phyloP scores from a whole-genome alignment of 2,113 vertebrate genomes.

The Paedocypris sp. region DNA sequence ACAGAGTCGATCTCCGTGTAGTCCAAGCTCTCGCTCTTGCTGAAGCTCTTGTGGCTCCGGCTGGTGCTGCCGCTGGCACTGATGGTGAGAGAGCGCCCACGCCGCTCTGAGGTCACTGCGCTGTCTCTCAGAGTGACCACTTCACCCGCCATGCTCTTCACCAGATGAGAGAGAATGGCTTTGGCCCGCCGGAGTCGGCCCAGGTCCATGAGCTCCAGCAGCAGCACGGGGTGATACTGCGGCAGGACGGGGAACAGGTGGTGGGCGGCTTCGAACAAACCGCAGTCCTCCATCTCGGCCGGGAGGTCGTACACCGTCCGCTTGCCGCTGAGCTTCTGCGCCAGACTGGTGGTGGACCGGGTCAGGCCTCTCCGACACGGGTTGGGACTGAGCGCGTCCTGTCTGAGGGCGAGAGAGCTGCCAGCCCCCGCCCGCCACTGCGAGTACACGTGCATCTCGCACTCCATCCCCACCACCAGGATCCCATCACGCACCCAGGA shows the following conservation, averaged over 20 bases:
- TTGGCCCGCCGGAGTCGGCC: constrained; percentile 88
- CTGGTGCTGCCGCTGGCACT: constrained; percentile 86
- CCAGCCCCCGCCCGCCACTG: constrained; percentile 83
- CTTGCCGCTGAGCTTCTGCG: constrained; percentile 91
- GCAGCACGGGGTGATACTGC: constrained; percentile 91
- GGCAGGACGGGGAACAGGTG: constrained; percentile 84
- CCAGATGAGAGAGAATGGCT: constrained; percentile 90
- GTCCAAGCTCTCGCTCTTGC: constrained; percentile 72
- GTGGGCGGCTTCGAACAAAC: constrained; percentile 94
- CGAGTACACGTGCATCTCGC: constrained; percentile 98
- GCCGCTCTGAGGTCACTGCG: constrained; percentile 65
- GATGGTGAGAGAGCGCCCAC: constrained; percentile 80
- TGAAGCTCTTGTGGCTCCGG: constrained; percentile 79
- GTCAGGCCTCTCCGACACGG: constrained; percentile 74
- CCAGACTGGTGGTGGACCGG: constrained; percentile 88
- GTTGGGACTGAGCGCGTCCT: constrained; percentile 51
- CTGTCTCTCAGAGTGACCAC: constrained; percentile 75
- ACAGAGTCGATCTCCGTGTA: constrained; percentile 93
- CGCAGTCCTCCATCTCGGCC: constrained; percentile 81
- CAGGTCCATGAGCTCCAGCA: constrained; percentile 94
- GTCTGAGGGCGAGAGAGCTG: constrained; percentile 75
- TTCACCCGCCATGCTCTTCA: constrained; percentile 95
- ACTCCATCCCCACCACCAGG: constrained; percentile 94
- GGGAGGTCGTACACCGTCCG: constrained; percentile 74
- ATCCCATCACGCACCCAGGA: constrained; percentile 98